Conservation (phyloP, 2,113 vertebrate genomes). For the Melanocharis versteri region DNA sequence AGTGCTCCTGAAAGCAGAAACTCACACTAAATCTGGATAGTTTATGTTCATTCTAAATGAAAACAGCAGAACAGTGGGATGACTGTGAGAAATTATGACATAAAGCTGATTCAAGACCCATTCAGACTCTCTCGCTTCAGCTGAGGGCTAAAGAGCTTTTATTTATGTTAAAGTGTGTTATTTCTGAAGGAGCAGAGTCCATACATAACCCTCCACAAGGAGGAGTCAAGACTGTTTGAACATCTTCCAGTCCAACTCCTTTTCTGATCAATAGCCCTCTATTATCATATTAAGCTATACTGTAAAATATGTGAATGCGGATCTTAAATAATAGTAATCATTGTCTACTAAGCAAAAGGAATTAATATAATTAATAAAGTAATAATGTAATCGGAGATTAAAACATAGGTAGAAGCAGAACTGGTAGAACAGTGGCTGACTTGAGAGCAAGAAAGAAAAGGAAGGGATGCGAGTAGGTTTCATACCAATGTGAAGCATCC, state of each 20-base stretch:
- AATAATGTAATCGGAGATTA: not conserved
- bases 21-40: not conserved
- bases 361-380: too few species aligned
- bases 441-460: not conserved
- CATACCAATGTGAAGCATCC: not conserved
- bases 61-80: constrained; percentile 19
- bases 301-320: fast-evolving
- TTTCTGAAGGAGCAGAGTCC: constrained; percentile 62
- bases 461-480: not conserved
- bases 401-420: not conserved
- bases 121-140: constrained; percentile 35
- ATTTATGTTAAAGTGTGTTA: constrained; percentile 18
- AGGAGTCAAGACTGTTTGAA: constrained; percentile 18
- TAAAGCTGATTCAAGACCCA: constrained; percentile 50
- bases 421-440: not conserved
- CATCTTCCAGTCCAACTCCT: not conserved
- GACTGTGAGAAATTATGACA: constrained; percentile 17
- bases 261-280: not conserved
- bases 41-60: not conserved
- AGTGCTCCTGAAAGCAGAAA: not conserved
- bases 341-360: not conserved
- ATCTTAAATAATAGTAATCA: not conserved
- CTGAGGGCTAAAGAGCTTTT: constrained; percentile 42
- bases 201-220: not conserved
- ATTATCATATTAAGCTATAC: not conserved